A percentile compares a stretch with the other conserved stretches of the same genome.
Evolutionary conservation across 2,797 vertebrate species (phyloP).

Genomic region (Salarias fasciatus): DNA sequence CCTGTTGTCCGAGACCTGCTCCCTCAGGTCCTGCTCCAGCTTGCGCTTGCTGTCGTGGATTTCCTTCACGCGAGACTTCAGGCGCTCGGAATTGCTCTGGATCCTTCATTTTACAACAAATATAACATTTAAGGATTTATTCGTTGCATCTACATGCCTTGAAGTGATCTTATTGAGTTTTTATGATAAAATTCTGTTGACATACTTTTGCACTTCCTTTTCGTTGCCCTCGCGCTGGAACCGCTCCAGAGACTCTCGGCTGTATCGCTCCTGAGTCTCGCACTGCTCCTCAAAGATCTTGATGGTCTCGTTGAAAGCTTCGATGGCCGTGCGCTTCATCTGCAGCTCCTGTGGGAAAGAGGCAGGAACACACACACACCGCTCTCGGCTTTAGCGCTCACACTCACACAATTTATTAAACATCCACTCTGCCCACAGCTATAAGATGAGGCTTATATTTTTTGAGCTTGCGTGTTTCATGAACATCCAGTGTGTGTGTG

Average conservation of each 20-base stretch:
- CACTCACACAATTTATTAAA: too few relatives aligned
- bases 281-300: conserved; percentile 97
- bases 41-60: conserved; percentile 94
- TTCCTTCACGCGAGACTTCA: conserved; percentile 91
- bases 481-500: too few relatives aligned
- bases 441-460: too few relatives aligned
- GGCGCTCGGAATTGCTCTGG: conserved; percentile 91
- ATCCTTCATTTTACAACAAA: conserved; percentile 77
- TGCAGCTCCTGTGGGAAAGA: conserved; percentile 86
- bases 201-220: conserved; percentile 92
- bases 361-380: too few relatives aligned
- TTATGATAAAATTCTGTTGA: background rate
- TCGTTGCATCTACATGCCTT: too few relatives aligned
- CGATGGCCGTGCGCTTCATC: conserved; percentile 93
- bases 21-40: conserved; percentile 91
- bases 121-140: too few relatives aligned
- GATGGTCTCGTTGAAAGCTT: conserved; percentile 95
- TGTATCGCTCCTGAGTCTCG: conserved; percentile 92
- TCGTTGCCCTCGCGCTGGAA: conserved; percentile 92
- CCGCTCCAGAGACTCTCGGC: conserved; percentile 91
- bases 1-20: conserved; percentile 90
- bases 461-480: too few relatives aligned
- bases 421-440: too few relatives aligned
- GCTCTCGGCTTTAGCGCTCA: too few relatives aligned
- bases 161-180: too few relatives aligned